Evolutionary conservation across 2,797 vertebrate genomes (phyloP).

Genomic region (Hydrolagus colliei): DNA sequence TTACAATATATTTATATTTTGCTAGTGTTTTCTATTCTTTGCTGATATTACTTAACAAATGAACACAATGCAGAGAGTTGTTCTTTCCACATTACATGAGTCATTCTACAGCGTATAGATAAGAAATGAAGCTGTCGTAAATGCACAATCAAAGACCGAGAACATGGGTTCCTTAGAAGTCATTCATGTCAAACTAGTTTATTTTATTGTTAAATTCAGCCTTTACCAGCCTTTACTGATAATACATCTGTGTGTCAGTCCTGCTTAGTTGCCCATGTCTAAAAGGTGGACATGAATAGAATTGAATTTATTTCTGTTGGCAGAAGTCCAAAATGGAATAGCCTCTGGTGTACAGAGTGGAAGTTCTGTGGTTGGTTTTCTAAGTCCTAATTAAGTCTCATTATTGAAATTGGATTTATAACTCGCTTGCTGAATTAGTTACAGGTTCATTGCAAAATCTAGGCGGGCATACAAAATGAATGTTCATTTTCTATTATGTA

Average conservation of each 20-base stretch:
- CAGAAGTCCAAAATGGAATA: neutral
- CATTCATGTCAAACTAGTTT: neutral
- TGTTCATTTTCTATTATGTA: neutral
- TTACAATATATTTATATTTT: too few species aligned
- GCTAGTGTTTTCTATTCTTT: too few species aligned
- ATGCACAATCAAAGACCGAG: too few species aligned
- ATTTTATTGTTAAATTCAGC: too few species aligned
- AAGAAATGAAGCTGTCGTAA: too few species aligned
- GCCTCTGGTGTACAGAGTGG: neutral
- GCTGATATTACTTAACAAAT: too few species aligned
- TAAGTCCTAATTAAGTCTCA: neutral
- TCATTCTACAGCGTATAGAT: too few species aligned
- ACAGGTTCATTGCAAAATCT: neutral
- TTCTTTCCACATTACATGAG: too few species aligned
- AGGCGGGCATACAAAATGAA: neutral
- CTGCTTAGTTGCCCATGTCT: too few species aligned
- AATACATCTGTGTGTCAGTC: too few species aligned
- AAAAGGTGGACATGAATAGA: neutral
- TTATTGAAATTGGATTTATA: neutral
- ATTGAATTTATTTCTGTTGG: neutral
- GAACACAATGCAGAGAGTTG: too few species aligned
- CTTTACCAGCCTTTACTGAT: too few species aligned
- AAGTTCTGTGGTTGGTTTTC: neutral
- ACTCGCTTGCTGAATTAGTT: neutral
- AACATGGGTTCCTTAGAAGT: neutral